Conservation (phyloP, 2,888 invertebrate genomes). For the Protonemura montana region DNA sequence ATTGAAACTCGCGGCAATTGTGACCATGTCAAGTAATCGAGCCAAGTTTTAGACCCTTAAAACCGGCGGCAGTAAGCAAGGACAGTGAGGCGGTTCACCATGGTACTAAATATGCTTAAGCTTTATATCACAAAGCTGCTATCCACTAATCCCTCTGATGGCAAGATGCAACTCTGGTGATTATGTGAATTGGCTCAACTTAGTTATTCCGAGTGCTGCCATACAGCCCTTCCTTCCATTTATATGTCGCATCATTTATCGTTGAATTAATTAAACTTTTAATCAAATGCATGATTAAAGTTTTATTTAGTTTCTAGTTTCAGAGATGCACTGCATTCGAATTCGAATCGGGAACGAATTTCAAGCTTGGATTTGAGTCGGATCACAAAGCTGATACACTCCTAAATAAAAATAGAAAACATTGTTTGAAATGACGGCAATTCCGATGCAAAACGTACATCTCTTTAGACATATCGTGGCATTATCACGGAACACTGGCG, state of each 20-base stretch:
- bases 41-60: not conserved
- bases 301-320: not conserved
- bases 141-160: slow-evolving; percentile 26
- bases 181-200: slow-evolving; percentile 35
- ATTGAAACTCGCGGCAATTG: not conserved
- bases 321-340: not conserved
- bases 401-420: too few species aligned
- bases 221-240: slow-evolving; percentile 21
- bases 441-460: too few species aligned
- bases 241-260: slow-evolving; percentile 7
- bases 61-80: slow-evolving; percentile 20
- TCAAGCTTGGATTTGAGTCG: not conserved
- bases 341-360: not conserved
- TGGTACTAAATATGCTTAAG: slow-evolving; percentile 30
- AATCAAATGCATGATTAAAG: slow-evolving; percentile 12
- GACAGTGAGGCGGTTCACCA: not conserved
- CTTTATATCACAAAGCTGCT: slow-evolving; percentile 39
- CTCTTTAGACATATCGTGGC: not conserved
- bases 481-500: not conserved
- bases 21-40: not conserved
- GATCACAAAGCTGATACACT: not conserved
- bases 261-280: slow-evolving; percentile 1
- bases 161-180: slow-evolving; percentile 34
- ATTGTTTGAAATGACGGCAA: too few species aligned
- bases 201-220: slow-evolving; percentile 21